Conservation (phyloP, 2,113 vertebrate genomes). For the Corvus cornix region DNA sequence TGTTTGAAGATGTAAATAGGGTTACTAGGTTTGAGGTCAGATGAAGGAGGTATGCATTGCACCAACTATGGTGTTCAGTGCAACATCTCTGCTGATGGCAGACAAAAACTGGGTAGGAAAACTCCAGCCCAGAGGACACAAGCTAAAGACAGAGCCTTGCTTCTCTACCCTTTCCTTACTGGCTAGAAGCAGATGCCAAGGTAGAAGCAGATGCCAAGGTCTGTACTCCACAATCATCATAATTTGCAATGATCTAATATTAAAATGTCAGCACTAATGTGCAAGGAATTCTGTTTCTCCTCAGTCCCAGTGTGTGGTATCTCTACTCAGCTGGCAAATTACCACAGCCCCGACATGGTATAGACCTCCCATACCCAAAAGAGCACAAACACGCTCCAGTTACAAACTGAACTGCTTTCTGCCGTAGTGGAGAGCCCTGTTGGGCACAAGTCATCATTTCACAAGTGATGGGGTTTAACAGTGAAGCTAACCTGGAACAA, state of each 20-base stretch:
- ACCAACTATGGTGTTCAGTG: background rate
- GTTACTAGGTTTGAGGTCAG: background rate
- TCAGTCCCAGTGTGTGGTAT: background rate
- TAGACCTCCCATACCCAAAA: background rate
- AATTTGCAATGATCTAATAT: background rate
- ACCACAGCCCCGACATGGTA: background rate
- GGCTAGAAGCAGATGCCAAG: background rate
- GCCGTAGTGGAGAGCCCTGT: background rate
- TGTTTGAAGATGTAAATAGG: background rate
- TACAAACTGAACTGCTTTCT: background rate
- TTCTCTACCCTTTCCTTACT: background rate
- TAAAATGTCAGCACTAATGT: background rate
- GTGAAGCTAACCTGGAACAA: background rate
- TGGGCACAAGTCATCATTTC: background rate
- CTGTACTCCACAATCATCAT: background rate
- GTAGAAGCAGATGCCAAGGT: background rate
- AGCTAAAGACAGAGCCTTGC: background rate
- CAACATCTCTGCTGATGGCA: background rate
- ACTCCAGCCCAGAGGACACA: background rate
- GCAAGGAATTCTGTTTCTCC: background rate
- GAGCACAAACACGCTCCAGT: rapidly evolving
- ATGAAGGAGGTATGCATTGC: rapidly evolving
- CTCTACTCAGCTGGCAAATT: background rate
- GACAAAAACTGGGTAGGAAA: background rate
- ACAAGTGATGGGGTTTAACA: background rate